phyloP scores from a whole-genome alignment of 2,888 invertebrate genomes.

The Drosophila conformis region DNA sequence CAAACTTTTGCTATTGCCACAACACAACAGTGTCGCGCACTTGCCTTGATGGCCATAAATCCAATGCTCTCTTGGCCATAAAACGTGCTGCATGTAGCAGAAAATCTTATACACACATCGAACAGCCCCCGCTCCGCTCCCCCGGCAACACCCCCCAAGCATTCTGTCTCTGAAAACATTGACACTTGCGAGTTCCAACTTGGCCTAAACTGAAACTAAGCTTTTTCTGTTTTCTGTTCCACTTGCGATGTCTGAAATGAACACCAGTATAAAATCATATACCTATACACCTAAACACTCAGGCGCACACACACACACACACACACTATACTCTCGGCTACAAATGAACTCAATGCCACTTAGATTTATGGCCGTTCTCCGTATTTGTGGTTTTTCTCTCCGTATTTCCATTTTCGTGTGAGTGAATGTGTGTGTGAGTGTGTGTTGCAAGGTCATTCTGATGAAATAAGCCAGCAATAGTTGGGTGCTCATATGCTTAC shows the following conservation, averaged over 20 bases:
- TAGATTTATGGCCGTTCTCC: slow-evolving; percentile 61
- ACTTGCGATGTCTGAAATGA: slow-evolving; percentile 40
- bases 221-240: slow-evolving; percentile 25
- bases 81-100: slow-evolving; percentile 51
- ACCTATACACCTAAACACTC: neutral
- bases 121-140: neutral
- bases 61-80: slow-evolving; percentile 55
- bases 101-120: slow-evolving; percentile 31
- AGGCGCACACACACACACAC: neutral
- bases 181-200: slow-evolving; percentile 42
- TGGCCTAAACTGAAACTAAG: slow-evolving; percentile 28
- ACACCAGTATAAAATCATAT: slow-evolving; percentile 29
- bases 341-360: slow-evolving; percentile 56
- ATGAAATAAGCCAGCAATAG: slow-evolving; percentile 54
- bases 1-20: slow-evolving; percentile 56
- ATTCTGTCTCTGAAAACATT: neutral
- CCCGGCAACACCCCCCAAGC: neutral
- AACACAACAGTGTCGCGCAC: slow-evolving; percentile 38
- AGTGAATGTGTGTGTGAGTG: slow-evolving; percentile 1
- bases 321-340: slow-evolving; percentile 7
- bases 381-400: slow-evolving; percentile 33
- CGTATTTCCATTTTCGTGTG: slow-evolving; percentile 38
- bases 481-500: slow-evolving; percentile 32
- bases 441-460: slow-evolving; percentile 52
- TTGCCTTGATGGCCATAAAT: slow-evolving; percentile 71